Conservation (phyloP, 2,797 vertebrate species). For the Pseudochromis fuscus region DNA sequence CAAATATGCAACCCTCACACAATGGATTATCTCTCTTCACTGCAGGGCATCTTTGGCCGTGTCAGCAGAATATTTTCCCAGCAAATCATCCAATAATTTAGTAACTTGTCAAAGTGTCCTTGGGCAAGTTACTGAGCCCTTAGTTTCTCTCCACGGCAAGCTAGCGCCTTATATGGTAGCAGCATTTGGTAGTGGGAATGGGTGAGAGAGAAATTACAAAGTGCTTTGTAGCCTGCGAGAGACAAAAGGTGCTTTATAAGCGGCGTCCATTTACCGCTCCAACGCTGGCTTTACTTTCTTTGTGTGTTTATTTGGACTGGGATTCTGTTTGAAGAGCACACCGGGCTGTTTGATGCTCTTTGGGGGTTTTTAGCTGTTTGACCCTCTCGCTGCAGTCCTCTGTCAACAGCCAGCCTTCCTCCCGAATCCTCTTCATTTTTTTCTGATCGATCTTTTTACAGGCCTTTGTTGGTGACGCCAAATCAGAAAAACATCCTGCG, state of each 20-base stretch:
- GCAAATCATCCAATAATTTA: no score
- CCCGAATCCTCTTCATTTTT: constrained; percentile 11
- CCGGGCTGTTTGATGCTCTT: constrained; percentile 19
- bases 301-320: constrained; percentile 12
- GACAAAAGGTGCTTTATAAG: no score
- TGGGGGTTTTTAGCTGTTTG: constrained; percentile 32
- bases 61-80: background rate
- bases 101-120: no score
- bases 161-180: no score
- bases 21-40: background rate
- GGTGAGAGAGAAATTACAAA: no score
- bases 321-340: constrained; percentile 4
- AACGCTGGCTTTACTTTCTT: no score
- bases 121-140: no score
- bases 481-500: constrained; percentile 29
- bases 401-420: constrained; percentile 41
- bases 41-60: constrained; percentile 1
- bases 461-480: constrained; percentile 10
- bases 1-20: constrained; percentile 16
- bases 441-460: constrained; percentile 8
- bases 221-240: no score
- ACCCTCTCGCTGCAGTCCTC: constrained; percentile 31
- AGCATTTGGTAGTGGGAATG: no score
- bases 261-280: no score
- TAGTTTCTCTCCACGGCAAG: no score